phyloP scores from a whole-genome alignment of 2,797 vertebrate genomes.

The Thaleichthys pacificus region DNA sequence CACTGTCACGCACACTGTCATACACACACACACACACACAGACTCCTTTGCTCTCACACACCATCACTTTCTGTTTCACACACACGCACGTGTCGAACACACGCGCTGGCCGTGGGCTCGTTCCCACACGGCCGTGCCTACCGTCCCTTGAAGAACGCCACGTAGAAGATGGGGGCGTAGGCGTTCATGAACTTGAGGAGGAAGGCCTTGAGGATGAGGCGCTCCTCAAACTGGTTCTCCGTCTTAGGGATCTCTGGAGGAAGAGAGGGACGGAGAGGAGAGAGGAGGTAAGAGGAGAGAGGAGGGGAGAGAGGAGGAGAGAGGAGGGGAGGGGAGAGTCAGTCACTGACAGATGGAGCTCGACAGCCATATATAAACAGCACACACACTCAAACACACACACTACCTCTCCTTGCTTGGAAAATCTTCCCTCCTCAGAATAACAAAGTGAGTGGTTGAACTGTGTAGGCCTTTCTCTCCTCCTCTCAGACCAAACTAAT shows the following conservation, averaged over 20 bases:
- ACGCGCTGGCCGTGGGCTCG: no score
- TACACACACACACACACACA: constrained; percentile 18
- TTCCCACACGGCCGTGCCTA: constrained; percentile 52
- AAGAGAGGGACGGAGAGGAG: background rate
- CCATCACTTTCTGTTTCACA: no score
- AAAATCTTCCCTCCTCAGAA: no score
- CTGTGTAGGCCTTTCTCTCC: no score
- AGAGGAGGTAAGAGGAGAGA: background rate
- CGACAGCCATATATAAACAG: no score
- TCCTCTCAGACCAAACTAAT: no score
- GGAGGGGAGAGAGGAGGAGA: background rate
- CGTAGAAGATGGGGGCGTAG: constrained; percentile 96
- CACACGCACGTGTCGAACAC: no score
- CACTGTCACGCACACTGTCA: constrained; percentile 9
- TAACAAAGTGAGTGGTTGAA: no score
- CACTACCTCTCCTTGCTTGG: no score
- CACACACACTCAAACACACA: no score
- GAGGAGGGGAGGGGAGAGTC: no score
- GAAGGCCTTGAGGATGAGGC: constrained; percentile 93
- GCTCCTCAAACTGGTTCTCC: constrained; percentile 92
- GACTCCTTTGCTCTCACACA: background rate
- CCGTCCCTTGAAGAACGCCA: constrained; percentile 99
- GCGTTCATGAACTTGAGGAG: constrained; percentile 98
- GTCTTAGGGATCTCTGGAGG: constrained; percentile 94
- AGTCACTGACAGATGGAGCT: no score